Conservation (phyloP, 2,797 vertebrate species). For the Adrianichthys oophorus region DNA sequence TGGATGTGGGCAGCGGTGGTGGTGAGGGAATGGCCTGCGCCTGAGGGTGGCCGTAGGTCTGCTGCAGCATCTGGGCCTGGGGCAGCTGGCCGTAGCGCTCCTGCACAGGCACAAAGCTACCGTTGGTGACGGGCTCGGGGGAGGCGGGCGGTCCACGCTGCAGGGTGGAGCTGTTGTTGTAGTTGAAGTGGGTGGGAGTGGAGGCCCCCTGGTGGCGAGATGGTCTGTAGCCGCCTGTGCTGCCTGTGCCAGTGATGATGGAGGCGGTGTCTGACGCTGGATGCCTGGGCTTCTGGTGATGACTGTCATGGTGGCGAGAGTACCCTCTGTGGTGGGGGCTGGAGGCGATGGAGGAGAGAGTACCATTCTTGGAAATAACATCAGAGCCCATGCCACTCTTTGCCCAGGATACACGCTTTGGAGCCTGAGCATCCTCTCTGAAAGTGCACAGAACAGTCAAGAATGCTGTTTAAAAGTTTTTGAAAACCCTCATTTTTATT, state of each 20-base stretch:
- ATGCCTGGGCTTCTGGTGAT: constrained; percentile 75
- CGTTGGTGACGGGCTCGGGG: constrained; percentile 50
- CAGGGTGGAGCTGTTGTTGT: constrained; percentile 60
- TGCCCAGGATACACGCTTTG: constrained; percentile 88
- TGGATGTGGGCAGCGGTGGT: constrained; percentile 52
- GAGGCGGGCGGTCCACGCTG: constrained; percentile 39
- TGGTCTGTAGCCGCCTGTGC: constrained; percentile 74
- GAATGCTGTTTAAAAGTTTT: not conserved
- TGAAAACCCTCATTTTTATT: not conserved
- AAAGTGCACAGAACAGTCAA: not conserved
- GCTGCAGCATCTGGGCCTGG: constrained; percentile 73
- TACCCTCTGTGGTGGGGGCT: constrained; percentile 76
- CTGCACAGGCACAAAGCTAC: constrained; percentile 49
- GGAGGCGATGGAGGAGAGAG: constrained; percentile 89
- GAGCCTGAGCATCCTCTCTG: constrained; percentile 93
- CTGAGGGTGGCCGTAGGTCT: constrained; percentile 60
- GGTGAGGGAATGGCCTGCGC: constrained; percentile 53
- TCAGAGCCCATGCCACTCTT: constrained; percentile 85
- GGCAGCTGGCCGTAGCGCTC: constrained; percentile 16
- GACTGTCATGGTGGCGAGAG: constrained; percentile 46
- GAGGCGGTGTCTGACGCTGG: constrained; percentile 83
- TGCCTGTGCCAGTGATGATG: constrained; percentile 81
- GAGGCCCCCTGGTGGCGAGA: constrained; percentile 55
- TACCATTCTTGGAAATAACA: constrained; percentile 91
- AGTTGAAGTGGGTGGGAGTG: constrained; percentile 71